These are phyloP conservation scores for Molossus molossus DNA, from an alignment of 2,797 vertebrate species.

Conservation along the genomic window DNA sequence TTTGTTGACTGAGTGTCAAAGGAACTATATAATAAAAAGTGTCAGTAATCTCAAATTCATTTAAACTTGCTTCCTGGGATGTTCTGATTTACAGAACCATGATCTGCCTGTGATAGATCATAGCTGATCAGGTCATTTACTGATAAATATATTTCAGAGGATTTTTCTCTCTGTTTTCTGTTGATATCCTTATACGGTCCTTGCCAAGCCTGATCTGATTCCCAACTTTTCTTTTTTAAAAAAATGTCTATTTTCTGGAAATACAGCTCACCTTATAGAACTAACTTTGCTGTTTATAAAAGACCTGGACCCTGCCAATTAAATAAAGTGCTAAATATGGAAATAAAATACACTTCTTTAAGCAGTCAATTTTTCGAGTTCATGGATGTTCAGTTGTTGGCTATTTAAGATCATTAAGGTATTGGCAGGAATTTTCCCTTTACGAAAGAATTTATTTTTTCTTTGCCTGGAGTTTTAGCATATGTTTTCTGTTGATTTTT, in stretches of 20 bases:
- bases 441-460: background rate
- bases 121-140: conserved; percentile 89
- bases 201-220: conserved; percentile 83
- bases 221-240: conserved; percentile 75
- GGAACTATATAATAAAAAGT: conserved; percentile 88
- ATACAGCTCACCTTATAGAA: conserved; percentile 56
- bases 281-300: conserved; percentile 79
- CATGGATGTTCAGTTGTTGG: background rate
- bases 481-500: background rate
- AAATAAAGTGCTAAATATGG: conserved; percentile 46
- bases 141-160: conserved; percentile 90
- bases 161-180: conserved; percentile 88
- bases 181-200: conserved; percentile 87
- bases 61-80: conserved; percentile 87
- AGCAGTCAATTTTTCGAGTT: background rate
- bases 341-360: conserved; percentile 58
- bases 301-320: background rate
- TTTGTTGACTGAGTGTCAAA: conserved; percentile 85
- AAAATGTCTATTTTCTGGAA: conserved; percentile 71
- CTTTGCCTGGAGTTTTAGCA: background rate
- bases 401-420: background rate
- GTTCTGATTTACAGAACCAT: conserved; percentile 83
- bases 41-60: conserved; percentile 89
- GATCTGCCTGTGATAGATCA: conserved; percentile 87
- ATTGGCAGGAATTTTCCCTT: background rate